These are phyloP conservation scores for Didymodactylos carnosus DNA, from an alignment of 2,888 invertebrate genomes.

Conservation along the genomic window DNA sequence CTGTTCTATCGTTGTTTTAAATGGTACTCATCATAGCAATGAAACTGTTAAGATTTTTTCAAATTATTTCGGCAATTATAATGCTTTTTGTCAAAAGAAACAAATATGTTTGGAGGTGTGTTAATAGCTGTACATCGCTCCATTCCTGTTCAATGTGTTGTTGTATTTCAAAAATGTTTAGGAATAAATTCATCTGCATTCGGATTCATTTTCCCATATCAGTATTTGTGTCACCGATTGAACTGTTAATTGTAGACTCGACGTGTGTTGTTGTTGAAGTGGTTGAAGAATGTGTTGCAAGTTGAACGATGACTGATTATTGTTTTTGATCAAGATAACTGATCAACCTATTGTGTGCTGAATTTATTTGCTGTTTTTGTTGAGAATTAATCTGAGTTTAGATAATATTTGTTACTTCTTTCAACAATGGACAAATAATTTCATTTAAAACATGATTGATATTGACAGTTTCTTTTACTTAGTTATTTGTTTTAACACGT, in stretches of 20 bases:
- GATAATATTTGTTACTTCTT: not conserved
- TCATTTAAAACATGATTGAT: not conserved
- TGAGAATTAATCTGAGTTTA: not conserved
- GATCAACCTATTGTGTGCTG: not conserved
- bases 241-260: too few species aligned
- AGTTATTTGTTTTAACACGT: too few species aligned
- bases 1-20: not conserved
- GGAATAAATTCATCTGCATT: not conserved
- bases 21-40: not conserved
- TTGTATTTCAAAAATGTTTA: not conserved
- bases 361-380: not conserved
- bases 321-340: not conserved
- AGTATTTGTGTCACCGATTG: not conserved
- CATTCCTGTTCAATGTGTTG: not conserved
- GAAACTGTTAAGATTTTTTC: not conserved
- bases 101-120: not conserved
- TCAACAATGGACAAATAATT: not conserved
- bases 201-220: not conserved
- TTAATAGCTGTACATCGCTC: not conserved
- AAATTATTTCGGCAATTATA: not conserved
- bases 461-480: too few species aligned
- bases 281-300: not conserved
- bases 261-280: not conserved
- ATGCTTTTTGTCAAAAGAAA: not conserved
- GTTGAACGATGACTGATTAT: not conserved